Evolutionary conservation across 2,797 vertebrate species (phyloP), one percentile per base, ranked within the genome.

Genomic region (Artibeus lituratus): DNA sequence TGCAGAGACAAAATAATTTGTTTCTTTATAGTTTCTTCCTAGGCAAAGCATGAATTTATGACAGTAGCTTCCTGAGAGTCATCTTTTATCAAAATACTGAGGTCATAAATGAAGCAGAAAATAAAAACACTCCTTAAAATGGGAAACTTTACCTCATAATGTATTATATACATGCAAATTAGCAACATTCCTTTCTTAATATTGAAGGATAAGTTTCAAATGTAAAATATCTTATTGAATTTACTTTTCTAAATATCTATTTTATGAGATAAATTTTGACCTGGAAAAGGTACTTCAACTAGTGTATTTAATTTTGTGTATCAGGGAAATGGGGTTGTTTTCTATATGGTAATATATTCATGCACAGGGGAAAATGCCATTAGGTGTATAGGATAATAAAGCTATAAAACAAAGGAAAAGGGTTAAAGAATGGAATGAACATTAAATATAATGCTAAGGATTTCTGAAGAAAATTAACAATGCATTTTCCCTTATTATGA

Each of bases 271-370:
- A 70, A 83, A 81, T 74, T 90, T 88, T 83, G 49, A 26, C 19
- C 88, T 84, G n/a, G 70, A 72, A 92, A 92, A 95, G 6, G 29
- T 24, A 65, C 80, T 80, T 59, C 73, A 95, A 76, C 37, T 93
- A 59, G 44, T 22, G 2, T 87, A 55, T 82, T 82, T 85, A 94
- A 93, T n/a, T 96, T 85, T 39, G 0, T 42, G 0, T 57, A 55
- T 55, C 74, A 87, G 91, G 96, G 94, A 98, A 96, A 97, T 95
- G 96, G 96, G 59, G 86, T 97, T 77, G 83, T 96, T 97, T 98
- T 96, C 91, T 96, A 7, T 0, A 2, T 15, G 87, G 77, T 93
- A 96, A 93, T 92, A 96, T 73, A 92, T 57, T 92, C 74, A 78
- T 47, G 55, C 19, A 88, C 0, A 90, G 21, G 7, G 80, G 67